Conservation (phyloP, 2,888 invertebrate genomes). For the Achlya flavicornis region DNA sequence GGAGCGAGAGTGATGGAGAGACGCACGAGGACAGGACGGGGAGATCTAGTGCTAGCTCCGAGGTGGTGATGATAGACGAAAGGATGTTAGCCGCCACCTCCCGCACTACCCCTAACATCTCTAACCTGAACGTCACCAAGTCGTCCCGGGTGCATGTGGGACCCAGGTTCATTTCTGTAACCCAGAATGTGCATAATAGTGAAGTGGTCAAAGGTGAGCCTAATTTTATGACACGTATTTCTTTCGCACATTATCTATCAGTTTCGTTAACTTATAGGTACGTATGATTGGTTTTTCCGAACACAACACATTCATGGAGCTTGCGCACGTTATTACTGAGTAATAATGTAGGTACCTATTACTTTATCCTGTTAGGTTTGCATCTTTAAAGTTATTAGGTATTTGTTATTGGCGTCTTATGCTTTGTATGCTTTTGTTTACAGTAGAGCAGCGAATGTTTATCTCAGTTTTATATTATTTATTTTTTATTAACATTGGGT, state of each 20-base stretch:
- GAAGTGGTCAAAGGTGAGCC: slow-evolving; percentile 74
- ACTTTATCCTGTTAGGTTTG: background rate
- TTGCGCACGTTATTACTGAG: background rate
- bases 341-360: background rate
- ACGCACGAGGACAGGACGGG: slow-evolving; percentile 36
- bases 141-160: slow-evolving; percentile 69
- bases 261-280: background rate
- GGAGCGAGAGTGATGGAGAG: slow-evolving; percentile 41
- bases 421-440: background rate
- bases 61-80: slow-evolving; percentile 56
- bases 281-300: background rate
- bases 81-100: slow-evolving; percentile 36
- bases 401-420: background rate
- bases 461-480: background rate
- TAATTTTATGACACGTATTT: background rate
- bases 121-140: slow-evolving; percentile 61
- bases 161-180: slow-evolving; percentile 67
- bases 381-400: background rate
- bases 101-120: slow-evolving; percentile 46
- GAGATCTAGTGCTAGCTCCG: slow-evolving; percentile 44
- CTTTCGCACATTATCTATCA: background rate
- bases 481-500: background rate
- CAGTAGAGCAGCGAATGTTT: background rate
- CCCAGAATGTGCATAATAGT: slow-evolving; percentile 67
- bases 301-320: background rate